Percentiles rank a stretch among this genome's conserved stretches.
phyloP scores from a whole-genome alignment of 2,888 invertebrate species.

The Nyleta sp. region DNA sequence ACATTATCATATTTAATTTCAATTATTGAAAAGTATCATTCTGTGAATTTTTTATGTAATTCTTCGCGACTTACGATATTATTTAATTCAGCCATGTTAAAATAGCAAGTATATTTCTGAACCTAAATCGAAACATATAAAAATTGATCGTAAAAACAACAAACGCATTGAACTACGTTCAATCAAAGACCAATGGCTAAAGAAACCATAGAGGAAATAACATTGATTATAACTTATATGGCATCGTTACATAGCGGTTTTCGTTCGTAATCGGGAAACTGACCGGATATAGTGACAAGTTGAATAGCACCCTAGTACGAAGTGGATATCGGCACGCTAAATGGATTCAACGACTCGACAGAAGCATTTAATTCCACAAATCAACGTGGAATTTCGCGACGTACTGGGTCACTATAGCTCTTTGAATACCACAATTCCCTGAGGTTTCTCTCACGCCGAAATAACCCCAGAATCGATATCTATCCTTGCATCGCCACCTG shows the following conservation, averaged over 20 bases:
- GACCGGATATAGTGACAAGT: constrained; percentile 62
- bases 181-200: constrained; percentile 26
- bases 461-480: constrained; percentile 58
- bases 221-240: constrained; percentile 51
- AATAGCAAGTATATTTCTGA: too few species aligned
- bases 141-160: constrained; percentile 15
- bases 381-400: constrained; percentile 74
- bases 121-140: too few species aligned
- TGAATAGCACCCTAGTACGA: constrained; percentile 66
- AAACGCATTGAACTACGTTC: constrained; percentile 1
- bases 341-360: constrained; percentile 73
- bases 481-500: constrained; percentile 55
- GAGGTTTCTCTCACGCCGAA: constrained; percentile 53
- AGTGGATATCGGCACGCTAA: constrained; percentile 72
- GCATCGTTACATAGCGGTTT: constrained; percentile 42
- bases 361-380: constrained; percentile 77
- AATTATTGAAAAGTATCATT: too few species aligned
- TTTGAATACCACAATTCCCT: constrained; percentile 68
- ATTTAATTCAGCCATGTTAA: too few species aligned
- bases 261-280: constrained; percentile 47
- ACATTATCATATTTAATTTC: too few species aligned
- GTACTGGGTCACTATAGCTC: constrained; percentile 60
- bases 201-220: constrained; percentile 27
- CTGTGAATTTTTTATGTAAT: too few species aligned
- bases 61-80: too few species aligned